Base-by-base conservation (phyloP, 2,113 vertebrate genomes). In the Calidris pugnax region DNA sequence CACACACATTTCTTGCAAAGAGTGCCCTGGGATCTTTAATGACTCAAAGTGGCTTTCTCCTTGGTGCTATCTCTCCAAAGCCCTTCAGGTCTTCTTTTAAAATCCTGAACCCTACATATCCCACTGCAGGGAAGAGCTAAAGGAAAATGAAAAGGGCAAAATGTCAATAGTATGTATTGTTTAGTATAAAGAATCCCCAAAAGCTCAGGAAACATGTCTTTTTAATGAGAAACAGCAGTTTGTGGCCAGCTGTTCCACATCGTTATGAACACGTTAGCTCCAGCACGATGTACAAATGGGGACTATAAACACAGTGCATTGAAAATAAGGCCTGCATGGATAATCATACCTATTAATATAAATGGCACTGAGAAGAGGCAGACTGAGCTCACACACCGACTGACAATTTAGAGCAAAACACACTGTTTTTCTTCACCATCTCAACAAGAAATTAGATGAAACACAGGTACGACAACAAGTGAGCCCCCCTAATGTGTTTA, bases 221-320 rank as follows among this genome's bases (percentile, higher is more conserved):
- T 96, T 97, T 97, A 97, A 97, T 59, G 77, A 97, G 97, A 96
- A 97, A 92, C 83, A 96, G 92, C 89, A 94, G 94, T 96, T 85
- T 97, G 90, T 41, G 35, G 79, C 93, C 97, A 97, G 94, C 97
- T 97, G 97, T 91, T 97, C 60, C 90, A 88, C 91, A 89, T 97
- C 83, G 17, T 97, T 95, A 95, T 45, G 66, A 97, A 68, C 84
- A 96, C 15, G 88, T 96, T 90, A 95, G 45, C 85, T 93, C 56
- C 80, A 95, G 82, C 87, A 97, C 96, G 93, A 95, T 39, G 73
- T 62, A 91, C 85, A 92, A 97, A 97, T 87, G 89, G 82, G 84
- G 62, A n/a, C 78, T 72, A 45, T 86, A 95, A 97, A 96, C 88
- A 94, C 30, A 97, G 67, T 50, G 41, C 56, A 90, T 68, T 64